Base-by-base conservation (phyloP, 2,888 invertebrate species). In the Lasioglossum malachurum region DNA sequence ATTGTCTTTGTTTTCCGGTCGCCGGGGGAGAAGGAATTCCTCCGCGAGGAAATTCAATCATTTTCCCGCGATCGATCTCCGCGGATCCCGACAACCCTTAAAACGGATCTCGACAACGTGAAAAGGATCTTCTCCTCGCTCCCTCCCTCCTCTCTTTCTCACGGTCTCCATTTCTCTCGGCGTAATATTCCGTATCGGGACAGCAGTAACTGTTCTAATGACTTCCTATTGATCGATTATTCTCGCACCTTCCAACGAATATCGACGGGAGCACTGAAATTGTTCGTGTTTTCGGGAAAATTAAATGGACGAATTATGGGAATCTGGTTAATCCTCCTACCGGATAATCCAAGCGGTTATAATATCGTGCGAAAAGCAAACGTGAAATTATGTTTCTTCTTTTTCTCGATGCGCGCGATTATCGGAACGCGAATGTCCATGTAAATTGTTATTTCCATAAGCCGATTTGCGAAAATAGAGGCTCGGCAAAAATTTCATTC, bases 1-100 rank as follows among this genome's bases (percentile, higher is more conserved):
- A 75, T 35, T 38, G 49, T 16, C 80, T 57, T 75, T 75, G 80
- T 83, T 80, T 82, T 41, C 71, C 10, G 69, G 57, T 44, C 23
- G 35, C n/a, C 46, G 27, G 14, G 23, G 38, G 16, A 49, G 35
- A 35, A 67, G 67, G 10, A 38, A 35, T 67, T 67, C 31, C 67
- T 35, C 67, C 67, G 67, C 57, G 78, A 69, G 69, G 38, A 82
- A 82, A 84, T 82, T 77, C 77, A 84, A 82, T 84, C 84, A 53
- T 73, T 41, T 57, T 44, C 79, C 38, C n/a, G 41, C 35, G 74
- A 78, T 78, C 83, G 71, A 84, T 78, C 71, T 31, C 75, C 78
- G 49, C 38, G 78, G 77, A 84, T 77, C 74, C 67, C 35, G 77
- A 77, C 84, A 35, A 73, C 35, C 49, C 19, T 71, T 71, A 75